A percentile compares a stretch with the other conserved stretches of the same genome.
Conservation (phyloP, 2,113 vertebrate species). For the Cnemophilus loriae region DNA sequence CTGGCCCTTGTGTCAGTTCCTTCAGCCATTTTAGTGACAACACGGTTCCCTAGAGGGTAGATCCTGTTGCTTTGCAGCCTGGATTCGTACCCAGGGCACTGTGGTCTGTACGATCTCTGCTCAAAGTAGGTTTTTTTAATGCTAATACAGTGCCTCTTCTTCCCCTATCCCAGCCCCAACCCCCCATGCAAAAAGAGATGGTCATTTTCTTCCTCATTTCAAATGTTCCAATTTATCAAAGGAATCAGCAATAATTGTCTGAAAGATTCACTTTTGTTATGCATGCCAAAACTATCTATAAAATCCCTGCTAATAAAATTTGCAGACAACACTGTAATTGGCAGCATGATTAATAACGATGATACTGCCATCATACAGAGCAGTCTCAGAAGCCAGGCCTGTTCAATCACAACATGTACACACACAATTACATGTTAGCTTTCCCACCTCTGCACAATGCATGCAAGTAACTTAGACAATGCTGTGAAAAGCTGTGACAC, state of each 20-base stretch:
- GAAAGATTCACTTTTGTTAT: neutral
- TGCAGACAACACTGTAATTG: slow-evolving; percentile 12
- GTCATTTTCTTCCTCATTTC: neutral
- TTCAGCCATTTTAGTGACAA: slow-evolving; percentile 66
- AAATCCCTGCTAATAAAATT: slow-evolving; percentile 28
- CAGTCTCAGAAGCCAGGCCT: neutral
- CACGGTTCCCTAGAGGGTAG: slow-evolving; percentile 40
- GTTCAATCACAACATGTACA: neutral
- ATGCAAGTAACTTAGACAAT: neutral
- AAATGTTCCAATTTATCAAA: slow-evolving; percentile 13
- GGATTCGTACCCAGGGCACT: slow-evolving; percentile 42
- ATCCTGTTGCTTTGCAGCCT: slow-evolving; percentile 62
- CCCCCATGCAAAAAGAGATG: neutral
- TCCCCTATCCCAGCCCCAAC: neutral
- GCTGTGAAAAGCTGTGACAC: neutral
- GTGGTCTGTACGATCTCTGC: slow-evolving; percentile 3
- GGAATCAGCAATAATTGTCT: slow-evolving; percentile 23
- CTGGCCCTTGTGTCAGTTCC: slow-evolving; percentile 61
- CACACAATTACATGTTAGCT: neutral
- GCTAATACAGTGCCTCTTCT: slow-evolving; percentile 20
- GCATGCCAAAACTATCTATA: neutral
- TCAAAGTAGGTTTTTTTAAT: slow-evolving; percentile 44
- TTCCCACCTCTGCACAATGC: neutral
- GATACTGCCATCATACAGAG: neutral
- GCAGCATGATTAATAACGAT: neutral